Base-by-base conservation (phyloP, 2,797 vertebrate species). In the Ceyx erithaca region DNA sequence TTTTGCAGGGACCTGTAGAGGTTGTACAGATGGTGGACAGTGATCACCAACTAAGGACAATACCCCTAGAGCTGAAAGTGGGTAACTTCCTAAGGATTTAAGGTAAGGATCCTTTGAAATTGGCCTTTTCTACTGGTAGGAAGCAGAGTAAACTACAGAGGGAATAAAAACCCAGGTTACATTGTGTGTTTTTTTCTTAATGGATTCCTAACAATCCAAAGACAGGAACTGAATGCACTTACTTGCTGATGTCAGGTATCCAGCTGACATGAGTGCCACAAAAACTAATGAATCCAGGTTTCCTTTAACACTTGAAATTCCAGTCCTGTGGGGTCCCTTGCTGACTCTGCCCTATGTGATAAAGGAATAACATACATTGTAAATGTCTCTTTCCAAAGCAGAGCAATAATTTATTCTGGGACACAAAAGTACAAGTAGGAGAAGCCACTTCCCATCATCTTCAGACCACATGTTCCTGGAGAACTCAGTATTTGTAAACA, bases 381-480 rank as follows among this genome's bases (percentile, higher is more conserved):
- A 70, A 40, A 21, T 23, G 12, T 41, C 30, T 83, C 23, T 88
- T 86, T 84, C n/a, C 55, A 59, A 79, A 90, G 37, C 12, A 86
- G 41, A 71, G 15, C 7, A 68, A 55, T 52, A 37, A 3, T 72
- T 89, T 80, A 37, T 59, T 87, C 79, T 66, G 25, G 35, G 59
- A 81, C n/a, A 80, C 21, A 58, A 3, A n/a, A 4, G 5, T 43
- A 59, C 41, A 80, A 87, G 41, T 37, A 71, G n/a, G n/a, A 75
- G 51, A 91, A 90, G 49, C 40, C 45, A 83, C 43, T 93, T 95
- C 51, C 30, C 54, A 63, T 78, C 46, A 45, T 85, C 46, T 82
- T 89, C 78, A 67, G 37, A 45, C 80, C 90, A 73, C 67, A 41
- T 63, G 20, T 80, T 89, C 31, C 55, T 75, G 55, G 51, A 91